A percentile compares a stretch with the other conserved stretches of the same genome.
Conservation (phyloP, 2,113 vertebrate species). For the Donacobius atricapilla region DNA sequence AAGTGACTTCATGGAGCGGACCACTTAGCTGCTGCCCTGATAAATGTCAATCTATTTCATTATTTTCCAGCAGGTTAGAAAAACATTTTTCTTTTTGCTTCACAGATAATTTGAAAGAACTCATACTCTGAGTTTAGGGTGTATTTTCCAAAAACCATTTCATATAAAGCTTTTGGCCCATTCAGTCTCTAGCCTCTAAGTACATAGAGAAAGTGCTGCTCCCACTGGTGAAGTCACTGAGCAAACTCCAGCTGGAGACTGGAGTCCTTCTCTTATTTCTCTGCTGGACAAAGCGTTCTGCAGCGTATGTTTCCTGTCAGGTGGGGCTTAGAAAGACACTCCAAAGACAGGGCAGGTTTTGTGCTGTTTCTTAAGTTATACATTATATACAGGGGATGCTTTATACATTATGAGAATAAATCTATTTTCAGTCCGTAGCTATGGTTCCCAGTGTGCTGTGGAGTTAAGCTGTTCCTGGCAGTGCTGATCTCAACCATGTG, state of each 20-base stretch:
- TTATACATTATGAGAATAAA: not conserved
- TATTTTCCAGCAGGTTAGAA: not conserved
- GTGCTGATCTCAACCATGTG: not conserved
- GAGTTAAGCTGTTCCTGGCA: not conserved
- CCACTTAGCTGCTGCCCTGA: not conserved
- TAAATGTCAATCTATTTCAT: not conserved
- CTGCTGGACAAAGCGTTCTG: not conserved
- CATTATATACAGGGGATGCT: not conserved
- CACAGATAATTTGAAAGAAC: not conserved
- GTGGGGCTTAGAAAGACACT: not conserved
- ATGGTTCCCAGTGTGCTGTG: not conserved
- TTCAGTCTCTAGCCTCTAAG: not conserved
- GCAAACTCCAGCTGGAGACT: not conserved
- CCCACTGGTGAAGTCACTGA: not conserved
- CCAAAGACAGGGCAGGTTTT: not conserved
- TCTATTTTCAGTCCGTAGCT: not conserved
- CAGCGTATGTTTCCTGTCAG: rapidly evolving
- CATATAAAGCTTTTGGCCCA: not conserved
- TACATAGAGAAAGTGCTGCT: not conserved
- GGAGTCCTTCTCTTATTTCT: not conserved
- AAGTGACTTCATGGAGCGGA: not conserved
- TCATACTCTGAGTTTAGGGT: not conserved
- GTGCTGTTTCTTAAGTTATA: not conserved
- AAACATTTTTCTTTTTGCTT: not conserved
- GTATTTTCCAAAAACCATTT: not conserved